phyloP scores from a whole-genome alignment of 2,888 invertebrate species.

The Cephalotes varians region DNA sequence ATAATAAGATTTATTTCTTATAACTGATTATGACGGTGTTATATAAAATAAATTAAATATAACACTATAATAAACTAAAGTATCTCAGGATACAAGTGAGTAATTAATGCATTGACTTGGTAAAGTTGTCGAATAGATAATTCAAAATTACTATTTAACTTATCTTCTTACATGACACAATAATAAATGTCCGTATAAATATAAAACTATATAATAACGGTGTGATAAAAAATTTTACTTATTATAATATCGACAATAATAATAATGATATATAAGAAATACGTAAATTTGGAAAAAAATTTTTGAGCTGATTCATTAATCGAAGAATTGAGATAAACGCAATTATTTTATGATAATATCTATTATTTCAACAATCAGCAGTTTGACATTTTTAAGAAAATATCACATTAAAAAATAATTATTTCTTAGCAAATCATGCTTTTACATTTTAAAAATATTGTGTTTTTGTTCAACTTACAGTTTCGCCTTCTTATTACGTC shows the following conservation, averaged over 20 bases:
- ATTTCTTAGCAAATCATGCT: neutral
- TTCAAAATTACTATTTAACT: neutral
- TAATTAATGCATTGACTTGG: neutral
- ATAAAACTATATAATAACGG: neutral
- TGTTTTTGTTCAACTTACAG: neutral
- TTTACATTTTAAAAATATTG: neutral
- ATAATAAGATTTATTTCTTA: slow-evolving; percentile 13
- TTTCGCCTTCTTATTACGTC: neutral
- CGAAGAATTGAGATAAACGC: neutral
- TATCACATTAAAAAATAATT: slow-evolving; percentile 9
- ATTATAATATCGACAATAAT: neutral
- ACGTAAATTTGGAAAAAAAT: neutral
- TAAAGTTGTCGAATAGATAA: neutral
- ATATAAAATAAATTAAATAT: slow-evolving; percentile 22
- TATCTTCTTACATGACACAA: neutral
- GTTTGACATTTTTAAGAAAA: neutral
- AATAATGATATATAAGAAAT: neutral
- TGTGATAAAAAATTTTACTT: neutral
- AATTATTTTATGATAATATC: neutral
- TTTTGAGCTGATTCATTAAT: neutral
- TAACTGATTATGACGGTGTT: neutral
- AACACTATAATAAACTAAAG: neutral
- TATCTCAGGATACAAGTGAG: neutral
- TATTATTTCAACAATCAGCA: neutral
- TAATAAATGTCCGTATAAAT: neutral